A percentile compares a stretch with the other conserved stretches of the same genome.
Evolutionary conservation across 1,140 invertebrate species (phyloP).

Genomic region (Drosophila pruinosa): DNA sequence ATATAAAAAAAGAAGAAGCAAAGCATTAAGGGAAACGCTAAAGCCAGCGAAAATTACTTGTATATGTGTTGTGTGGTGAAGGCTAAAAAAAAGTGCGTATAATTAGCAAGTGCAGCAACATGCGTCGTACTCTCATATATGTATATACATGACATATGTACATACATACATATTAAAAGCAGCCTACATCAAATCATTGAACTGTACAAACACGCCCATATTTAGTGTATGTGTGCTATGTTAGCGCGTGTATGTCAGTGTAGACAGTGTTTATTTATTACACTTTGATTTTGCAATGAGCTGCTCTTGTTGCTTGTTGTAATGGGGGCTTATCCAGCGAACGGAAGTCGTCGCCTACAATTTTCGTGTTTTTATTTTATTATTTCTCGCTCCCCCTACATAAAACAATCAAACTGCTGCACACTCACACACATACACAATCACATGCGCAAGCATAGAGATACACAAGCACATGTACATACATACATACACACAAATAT

Average conservation of each 20-base stretch:
- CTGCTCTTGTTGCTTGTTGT: conserved; percentile 56
- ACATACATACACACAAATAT: conserved; percentile 29
- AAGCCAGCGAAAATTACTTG: conserved; percentile 36
- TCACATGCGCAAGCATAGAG: not conserved
- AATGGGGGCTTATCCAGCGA: conserved; percentile 65
- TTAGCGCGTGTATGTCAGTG: conserved; percentile 25
- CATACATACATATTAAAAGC: conserved; percentile 14
- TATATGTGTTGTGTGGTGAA: conserved; percentile 12
- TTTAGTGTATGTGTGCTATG: conserved; percentile 50
- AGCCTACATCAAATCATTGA: conserved; percentile 49
- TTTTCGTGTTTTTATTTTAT: conserved; percentile 67
- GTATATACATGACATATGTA: not conserved
- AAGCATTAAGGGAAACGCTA: conserved; percentile 31
- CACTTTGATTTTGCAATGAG: conserved; percentile 70
- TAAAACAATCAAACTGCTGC: conserved; percentile 32
- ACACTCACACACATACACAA: conserved; percentile 20
- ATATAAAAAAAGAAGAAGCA: conserved; percentile 45
- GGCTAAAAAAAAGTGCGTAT: conserved; percentile 60
- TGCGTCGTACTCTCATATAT: conserved; percentile 2
- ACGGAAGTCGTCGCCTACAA: conserved; percentile 77
- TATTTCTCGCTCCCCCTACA: conserved; percentile 54
- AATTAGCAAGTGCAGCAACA: conserved; percentile 60
- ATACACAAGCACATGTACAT: conserved; percentile 31
- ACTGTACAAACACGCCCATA: conserved; percentile 79
- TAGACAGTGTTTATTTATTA: conserved; percentile 60